A percentile compares a stretch with the other conserved stretches of the same genome.
phyloP scores from a whole-genome alignment of 2,113 vertebrate species.

The Mixornis gularis region DNA sequence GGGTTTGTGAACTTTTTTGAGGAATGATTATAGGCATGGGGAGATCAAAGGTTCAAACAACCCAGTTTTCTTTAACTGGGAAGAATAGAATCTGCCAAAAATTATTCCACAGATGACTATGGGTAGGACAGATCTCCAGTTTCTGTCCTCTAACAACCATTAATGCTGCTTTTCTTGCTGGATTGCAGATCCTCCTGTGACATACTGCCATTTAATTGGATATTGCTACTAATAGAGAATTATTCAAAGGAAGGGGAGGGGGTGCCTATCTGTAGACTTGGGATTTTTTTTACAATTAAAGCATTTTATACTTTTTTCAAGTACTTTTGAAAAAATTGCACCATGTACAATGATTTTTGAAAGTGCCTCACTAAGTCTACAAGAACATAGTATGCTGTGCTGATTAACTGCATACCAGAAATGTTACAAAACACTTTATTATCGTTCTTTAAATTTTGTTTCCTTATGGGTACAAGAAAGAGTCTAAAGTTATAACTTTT shows the following conservation, averaged over 20 bases:
- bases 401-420: neutral
- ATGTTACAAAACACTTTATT: neutral
- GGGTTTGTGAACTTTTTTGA: neutral
- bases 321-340: neutral
- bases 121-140: neutral
- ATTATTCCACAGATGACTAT: neutral
- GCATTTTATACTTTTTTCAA: neutral
- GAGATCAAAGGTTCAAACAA: neutral
- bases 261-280: neutral
- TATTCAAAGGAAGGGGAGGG: neutral
- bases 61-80: neutral
- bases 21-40: neutral
- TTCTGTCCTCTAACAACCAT: neutral
- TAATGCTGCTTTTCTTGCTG: neutral
- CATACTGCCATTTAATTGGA: neutral
- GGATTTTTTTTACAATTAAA: neutral
- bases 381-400: neutral
- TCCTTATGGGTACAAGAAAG: neutral
- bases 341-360: neutral
- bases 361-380: neutral
- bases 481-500: neutral
- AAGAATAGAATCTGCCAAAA: neutral
- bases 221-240: neutral
- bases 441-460: neutral
- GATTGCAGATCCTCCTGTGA: neutral